Evolutionary conservation across 2,113 vertebrate genomes (phyloP).

Genomic region (Agelaius tricolor): DNA sequence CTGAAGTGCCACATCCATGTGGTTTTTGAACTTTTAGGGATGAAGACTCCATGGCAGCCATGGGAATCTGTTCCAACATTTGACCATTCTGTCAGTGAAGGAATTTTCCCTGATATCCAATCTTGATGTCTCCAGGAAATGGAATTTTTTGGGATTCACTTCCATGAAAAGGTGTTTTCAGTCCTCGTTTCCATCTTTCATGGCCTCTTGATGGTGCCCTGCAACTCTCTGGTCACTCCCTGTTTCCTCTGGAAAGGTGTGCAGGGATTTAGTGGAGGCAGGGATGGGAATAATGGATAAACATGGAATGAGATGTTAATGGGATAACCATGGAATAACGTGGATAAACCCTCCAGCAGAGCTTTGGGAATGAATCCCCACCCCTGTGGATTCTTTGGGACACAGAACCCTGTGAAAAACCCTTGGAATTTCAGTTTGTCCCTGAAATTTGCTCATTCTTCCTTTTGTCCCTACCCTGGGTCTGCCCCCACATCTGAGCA

Average conservation of each 20-base stretch:
- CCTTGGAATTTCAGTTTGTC: background rate
- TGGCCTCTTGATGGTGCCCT: too few species aligned
- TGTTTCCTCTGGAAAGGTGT: background rate
- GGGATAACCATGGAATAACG: background rate
- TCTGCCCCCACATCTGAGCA: background rate
- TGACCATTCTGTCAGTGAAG: too few species aligned
- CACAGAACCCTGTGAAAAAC: background rate
- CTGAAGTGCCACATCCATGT: background rate
- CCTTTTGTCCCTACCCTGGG: background rate
- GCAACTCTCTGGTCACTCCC: background rate
- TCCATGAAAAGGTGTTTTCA: background rate
- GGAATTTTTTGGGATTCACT: background rate
- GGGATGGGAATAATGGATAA: background rate
- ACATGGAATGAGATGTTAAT: background rate
- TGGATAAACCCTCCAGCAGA: background rate
- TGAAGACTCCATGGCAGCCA: rapidly evolving
- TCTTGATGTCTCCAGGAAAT: background rate
- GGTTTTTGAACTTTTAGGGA: background rate
- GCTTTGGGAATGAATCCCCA: background rate
- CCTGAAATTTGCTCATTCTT: background rate
- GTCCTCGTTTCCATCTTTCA: rapidly evolving
- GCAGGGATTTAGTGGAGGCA: background rate
- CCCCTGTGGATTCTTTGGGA: background rate
- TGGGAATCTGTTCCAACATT: background rate
- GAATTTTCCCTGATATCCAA: too few species aligned